Evolutionary conservation across 2,888 invertebrate species (phyloP).

Genomic region (Hirtodrosophila alboralis): DNA sequence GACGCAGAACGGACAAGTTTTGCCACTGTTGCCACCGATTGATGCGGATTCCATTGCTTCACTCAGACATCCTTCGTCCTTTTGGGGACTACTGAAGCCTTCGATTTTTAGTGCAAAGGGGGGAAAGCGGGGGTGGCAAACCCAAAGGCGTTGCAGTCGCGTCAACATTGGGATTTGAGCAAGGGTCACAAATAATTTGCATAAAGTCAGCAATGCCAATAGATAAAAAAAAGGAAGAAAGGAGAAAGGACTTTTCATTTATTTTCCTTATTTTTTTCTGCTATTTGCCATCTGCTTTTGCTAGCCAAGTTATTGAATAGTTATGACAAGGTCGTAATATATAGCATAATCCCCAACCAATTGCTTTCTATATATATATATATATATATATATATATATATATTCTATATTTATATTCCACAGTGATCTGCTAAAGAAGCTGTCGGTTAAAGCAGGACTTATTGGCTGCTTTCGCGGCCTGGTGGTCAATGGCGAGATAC

Average conservation of each 20-base stretch:
- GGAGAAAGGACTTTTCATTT: no score
- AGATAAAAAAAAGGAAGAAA: no score
- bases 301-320: constrained; percentile 64
- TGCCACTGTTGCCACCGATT: constrained; percentile 20
- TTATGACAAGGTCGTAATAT: constrained; percentile 53
- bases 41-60: constrained; percentile 10
- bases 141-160: constrained; percentile 45
- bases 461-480: constrained; percentile 97
- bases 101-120: constrained; percentile 42
- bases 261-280: background rate
- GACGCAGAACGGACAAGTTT: constrained; percentile 7
- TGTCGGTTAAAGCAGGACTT: constrained; percentile 93
- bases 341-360: constrained; percentile 65
- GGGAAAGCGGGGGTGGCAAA: constrained; percentile 52
- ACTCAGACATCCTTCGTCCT: background rate
- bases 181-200: constrained; percentile 62
- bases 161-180: constrained; percentile 35
- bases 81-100: no score
- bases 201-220: constrained; percentile 50
- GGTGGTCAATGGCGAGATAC: constrained; percentile 94
- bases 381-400: no score
- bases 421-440: constrained; percentile 92
- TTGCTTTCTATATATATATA: constrained; percentile 21
- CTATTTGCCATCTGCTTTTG: constrained; percentile 16
- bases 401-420: background rate